Base-by-base conservation (phyloP, 2,113 vertebrate species). In the Marcusenius ussheri region DNA sequence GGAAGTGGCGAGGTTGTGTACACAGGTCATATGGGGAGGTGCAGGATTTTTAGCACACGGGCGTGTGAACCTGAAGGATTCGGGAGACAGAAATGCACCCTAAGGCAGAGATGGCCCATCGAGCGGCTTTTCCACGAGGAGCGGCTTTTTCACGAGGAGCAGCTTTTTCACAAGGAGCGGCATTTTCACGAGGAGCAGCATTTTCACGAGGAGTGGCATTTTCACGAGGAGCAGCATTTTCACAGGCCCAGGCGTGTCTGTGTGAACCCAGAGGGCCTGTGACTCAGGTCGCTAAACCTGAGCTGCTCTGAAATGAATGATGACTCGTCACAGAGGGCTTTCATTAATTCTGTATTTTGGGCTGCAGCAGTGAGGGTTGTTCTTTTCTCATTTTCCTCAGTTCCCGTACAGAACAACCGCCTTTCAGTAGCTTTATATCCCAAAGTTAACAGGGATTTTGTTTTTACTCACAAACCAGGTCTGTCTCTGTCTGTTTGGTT, bases 291-390 rank as follows among this genome's bases (percentile, higher is more conserved):
- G 3, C 62, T 31, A 27, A 31, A 11, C 10, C 93, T 91, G 90
- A 90, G 92, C 93, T 95, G 94, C 95, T 94, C 95, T 94, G 93
- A 95, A 95, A 95, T 95, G 95, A 95, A 94, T 93, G 92, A 93
- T 89, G 91, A 70, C 91, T 93, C 95, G 95, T 94, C 91, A 94
- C 95, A 94, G 94, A 91, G 93, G 91, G 90, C 93, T 93, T 93
- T 93, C 93, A 93, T 92, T 93, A 95, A 95, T 95, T 95, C 93
- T 93, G 95, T 92, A 95, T 95, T 94, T 31, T 94, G 92, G 92
- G 91, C 92, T 91, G 93, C 93, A 92, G 92, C 90, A 88, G 89
- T 88, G 49, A 86, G 88, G 88, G 80, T 88, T 47, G 46, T 66
- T 56, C 11, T 51, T 39, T 53, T 9, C 21, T 83, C 19, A 24